These are phyloP conservation scores for Amphiprion clarkii DNA, from an alignment of 2,797 vertebrate species.

Conservation along the genomic window DNA sequence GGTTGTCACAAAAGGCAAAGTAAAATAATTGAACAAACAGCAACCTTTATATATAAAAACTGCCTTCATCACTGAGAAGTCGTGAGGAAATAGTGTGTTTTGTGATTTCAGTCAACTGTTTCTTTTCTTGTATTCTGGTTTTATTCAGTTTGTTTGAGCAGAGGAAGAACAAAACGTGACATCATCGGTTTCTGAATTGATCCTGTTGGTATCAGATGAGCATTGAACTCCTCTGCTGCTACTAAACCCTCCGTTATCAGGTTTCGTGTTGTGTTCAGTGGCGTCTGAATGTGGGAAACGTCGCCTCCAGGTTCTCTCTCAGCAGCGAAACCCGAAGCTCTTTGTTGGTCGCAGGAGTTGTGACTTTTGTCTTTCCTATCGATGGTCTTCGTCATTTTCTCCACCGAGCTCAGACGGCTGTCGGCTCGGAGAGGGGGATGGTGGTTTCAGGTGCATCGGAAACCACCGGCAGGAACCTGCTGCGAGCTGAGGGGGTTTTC, in stretches of 20 bases:
- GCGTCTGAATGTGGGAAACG: conserved; percentile 23
- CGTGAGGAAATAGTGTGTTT: too few species aligned
- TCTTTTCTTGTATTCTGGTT: too few species aligned
- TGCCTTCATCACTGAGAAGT: too few species aligned
- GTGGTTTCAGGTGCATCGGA: conserved; percentile 29
- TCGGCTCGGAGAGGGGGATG: not conserved
- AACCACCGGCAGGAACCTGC: conserved; percentile 32
- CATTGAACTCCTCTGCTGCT: too few species aligned
- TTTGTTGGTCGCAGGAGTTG: conserved; percentile 22
- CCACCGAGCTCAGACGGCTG: not conserved
- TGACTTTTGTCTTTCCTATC: conserved; percentile 28
- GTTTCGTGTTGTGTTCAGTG: conserved; percentile 34
- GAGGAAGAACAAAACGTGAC: too few species aligned
- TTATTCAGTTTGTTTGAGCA: too few species aligned
- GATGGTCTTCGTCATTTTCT: conserved; percentile 24
- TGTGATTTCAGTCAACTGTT: too few species aligned
- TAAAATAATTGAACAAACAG: too few species aligned
- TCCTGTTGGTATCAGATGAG: not conserved
- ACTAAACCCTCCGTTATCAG: not conserved
- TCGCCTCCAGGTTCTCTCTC: conserved; percentile 49
- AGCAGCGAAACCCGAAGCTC: conserved; percentile 53
- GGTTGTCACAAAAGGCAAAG: too few species aligned
- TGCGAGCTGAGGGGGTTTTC: conserved; percentile 27
- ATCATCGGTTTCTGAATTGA: too few species aligned
- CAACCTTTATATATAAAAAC: too few species aligned